Evolutionary conservation across 2,113 vertebrate species (phyloP).

Genomic region (Ammodramus savannarum): DNA sequence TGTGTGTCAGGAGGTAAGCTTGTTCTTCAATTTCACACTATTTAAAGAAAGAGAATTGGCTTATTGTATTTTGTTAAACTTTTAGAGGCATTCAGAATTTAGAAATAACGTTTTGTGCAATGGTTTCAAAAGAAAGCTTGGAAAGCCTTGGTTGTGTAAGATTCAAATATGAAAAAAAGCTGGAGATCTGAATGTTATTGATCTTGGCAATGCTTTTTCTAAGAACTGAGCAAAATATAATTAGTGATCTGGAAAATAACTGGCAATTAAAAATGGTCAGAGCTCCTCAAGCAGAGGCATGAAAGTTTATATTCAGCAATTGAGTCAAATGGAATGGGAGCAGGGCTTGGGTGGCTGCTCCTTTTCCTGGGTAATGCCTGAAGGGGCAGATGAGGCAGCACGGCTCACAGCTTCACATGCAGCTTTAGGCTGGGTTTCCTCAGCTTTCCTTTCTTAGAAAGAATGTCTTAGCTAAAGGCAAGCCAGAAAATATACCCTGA

Average conservation of each 20-base stretch:
- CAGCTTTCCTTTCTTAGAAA: neutral
- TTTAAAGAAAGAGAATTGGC: neutral
- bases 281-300: neutral
- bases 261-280: neutral
- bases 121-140: neutral
- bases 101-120: neutral
- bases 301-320: neutral
- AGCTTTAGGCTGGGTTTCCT: neutral
- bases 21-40: neutral
- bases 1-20: neutral
- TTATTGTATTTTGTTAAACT: neutral
- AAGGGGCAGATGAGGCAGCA: neutral
- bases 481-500: neutral
- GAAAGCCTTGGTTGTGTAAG: neutral
- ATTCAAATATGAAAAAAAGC: neutral
- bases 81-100: neutral
- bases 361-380: neutral
- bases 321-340: neutral
- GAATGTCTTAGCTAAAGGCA: neutral
- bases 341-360: neutral
- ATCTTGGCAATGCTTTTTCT: neutral
- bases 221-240: neutral
- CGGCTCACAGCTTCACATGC: fast-evolving
- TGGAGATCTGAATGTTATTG: neutral
- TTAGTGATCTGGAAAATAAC: neutral